Evolutionary conservation across 2,888 invertebrate genomes (phyloP), one percentile per base, ranked within the genome.

Genomic region (Drosophila cyrtoloma): DNA sequence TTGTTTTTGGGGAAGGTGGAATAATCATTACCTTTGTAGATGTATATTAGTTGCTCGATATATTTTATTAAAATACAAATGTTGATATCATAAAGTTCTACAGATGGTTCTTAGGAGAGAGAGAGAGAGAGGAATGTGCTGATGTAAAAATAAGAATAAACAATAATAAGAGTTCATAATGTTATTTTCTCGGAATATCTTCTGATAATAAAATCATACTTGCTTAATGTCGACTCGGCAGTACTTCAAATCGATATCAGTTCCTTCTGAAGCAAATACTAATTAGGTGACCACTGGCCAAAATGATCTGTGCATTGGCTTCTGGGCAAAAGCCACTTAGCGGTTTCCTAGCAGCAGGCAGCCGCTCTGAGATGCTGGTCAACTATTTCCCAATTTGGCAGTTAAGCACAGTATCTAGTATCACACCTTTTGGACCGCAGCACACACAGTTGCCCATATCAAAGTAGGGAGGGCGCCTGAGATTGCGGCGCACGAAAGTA

Each of bases 331-430:
- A 82, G 76, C 78, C 52, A 77, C 81, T 83, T 88, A 82, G 72
- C 65, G 58, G 42, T 65, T 65, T 28, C 57, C 16, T 44, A 47
- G 10, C 58, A 51, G 65, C 61, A 53, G 55, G 59, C 65, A n/a
- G 28, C 5, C 12, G 7, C 52, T 26, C 60, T 35, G 52, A 64
- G 77, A 72, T 65, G 66, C 69, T 52, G 71, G 65, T 53, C 68
- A 70, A 79, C 83, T 85, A 85, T 90, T 82, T 70, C 44, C 65
- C 67, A 47, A 47, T 47, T 26, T 47, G 16, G 9, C 79, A 86
- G 90, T 90, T 86, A 90, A 83, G 81, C 83, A 75, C 79, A 88
- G 83, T 72, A 63, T 68, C 60, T 56, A 69, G 69, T 51, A 52
- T 66, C 71, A 71, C 74, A 61, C 68, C 82, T 82, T 55, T 52